These are phyloP conservation scores for Gobionotothen gibberifrons DNA, from an alignment of 2,797 vertebrate genomes.

Conservation along the genomic window DNA sequence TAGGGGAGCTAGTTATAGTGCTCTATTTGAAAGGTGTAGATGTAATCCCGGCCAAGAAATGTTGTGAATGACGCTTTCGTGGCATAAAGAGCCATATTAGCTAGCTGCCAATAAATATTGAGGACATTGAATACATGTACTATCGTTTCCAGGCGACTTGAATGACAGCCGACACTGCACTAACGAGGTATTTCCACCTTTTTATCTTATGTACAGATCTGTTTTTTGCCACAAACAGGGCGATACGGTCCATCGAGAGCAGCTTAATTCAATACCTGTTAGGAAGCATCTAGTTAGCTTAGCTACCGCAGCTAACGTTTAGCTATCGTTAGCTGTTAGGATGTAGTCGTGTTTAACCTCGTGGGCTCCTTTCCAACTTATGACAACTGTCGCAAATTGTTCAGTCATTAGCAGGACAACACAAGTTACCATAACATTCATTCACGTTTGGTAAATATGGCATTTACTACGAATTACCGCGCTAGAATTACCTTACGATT, in stretches of 20 bases:
- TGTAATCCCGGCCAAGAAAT: not conserved
- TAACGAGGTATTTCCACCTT: not conserved
- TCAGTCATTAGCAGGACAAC: no score
- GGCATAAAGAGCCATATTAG: not conserved
- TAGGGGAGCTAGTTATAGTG: not conserved
- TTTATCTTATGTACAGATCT: fast-evolving
- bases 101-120: not conserved
- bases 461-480: not conserved
- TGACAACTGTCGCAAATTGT: not conserved
- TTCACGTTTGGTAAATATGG: fast-evolving
- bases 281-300: not conserved
- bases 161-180: fast-evolving
- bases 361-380: not conserved
- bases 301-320: not conserved
- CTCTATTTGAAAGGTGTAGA: not conserved
- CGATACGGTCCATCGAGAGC: not conserved
- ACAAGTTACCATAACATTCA: fast-evolving
- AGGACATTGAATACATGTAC: not conserved
- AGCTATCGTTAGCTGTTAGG: slow-evolving; percentile 9
- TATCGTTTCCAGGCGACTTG: not conserved
- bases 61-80: no score
- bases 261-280: slow-evolving; percentile 19
- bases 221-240: not conserved
- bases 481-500: slow-evolving; percentile 55
- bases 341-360: not conserved